A percentile compares a stretch with the other conserved stretches of the same genome.
Evolutionary conservation across 2,797 vertebrate species (phyloP).

Genomic region (Sebastes steindachneri): DNA sequence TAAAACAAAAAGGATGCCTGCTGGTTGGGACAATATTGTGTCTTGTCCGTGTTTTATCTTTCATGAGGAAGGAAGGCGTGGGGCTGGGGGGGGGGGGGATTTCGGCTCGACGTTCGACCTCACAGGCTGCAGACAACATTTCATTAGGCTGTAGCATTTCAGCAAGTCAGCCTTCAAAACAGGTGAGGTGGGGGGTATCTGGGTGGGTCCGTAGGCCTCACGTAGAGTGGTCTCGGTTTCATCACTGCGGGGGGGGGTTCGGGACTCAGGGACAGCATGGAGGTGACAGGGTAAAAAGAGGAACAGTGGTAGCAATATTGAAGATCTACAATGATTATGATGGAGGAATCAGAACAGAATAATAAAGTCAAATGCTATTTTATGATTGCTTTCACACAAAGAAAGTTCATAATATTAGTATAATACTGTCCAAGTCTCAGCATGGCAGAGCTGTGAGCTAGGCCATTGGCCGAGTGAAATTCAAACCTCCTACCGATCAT

Average conservation of each 20-base stretch:
- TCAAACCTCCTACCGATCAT: background rate
- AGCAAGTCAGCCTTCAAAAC: background rate
- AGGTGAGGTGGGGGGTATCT: background rate
- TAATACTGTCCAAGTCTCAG: background rate
- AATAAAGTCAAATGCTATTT: background rate
- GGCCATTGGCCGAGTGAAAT: background rate
- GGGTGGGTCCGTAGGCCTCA: constrained; percentile 1
- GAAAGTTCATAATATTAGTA: background rate
- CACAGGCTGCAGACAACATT: constrained; percentile 1
- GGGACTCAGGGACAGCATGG: background rate
- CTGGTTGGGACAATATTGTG: background rate
- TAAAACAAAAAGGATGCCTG: background rate
- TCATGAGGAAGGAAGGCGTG: background rate
- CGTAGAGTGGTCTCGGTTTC: constrained; percentile 29
- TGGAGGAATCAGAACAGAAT: background rate
- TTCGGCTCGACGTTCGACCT: background rate
- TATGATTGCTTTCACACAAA: background rate
- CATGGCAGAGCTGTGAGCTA: background rate
- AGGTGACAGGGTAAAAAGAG: background rate
- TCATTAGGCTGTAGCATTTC: constrained; percentile 13
- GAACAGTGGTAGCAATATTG: background rate
- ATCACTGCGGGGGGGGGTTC: constrained; percentile 2
- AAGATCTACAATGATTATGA: background rate
- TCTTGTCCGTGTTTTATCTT: background rate
- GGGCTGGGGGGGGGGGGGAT: background rate